Evolutionary conservation across 2,113 vertebrate genomes (phyloP).

Genomic region (Eurypyga helias): DNA sequence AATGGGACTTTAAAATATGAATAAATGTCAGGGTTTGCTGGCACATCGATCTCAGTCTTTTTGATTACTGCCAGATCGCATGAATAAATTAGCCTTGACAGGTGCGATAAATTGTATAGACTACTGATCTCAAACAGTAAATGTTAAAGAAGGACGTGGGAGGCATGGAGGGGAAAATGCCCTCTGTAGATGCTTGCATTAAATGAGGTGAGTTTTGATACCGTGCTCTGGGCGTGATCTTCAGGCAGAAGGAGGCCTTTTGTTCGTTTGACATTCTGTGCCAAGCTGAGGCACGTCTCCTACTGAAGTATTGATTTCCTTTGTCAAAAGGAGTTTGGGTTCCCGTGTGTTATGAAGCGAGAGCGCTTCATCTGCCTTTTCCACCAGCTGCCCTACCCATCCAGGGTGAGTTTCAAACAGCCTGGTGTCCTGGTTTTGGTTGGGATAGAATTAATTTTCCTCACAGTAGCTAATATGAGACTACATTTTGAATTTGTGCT

Average conservation of each 20-base stretch:
- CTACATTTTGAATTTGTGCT: too few relatives aligned
- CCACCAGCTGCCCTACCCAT: background rate
- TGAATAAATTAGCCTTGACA: conserved; percentile 73
- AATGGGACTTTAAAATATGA: conserved; percentile 56
- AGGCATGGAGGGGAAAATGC: conserved; percentile 5
- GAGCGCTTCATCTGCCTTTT: background rate
- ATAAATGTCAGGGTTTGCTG: conserved; percentile 49
- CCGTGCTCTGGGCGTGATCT: background rate
- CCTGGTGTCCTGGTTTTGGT: too few relatives aligned
- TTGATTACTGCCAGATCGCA: conserved; percentile 61
- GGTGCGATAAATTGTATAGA: conserved; percentile 62
- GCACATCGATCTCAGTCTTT: conserved; percentile 57
- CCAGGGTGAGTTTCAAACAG: background rate
- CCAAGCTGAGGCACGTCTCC: background rate
- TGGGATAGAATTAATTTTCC: too few relatives aligned
- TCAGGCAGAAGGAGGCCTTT: conserved; percentile 29
- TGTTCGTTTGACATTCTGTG: background rate
- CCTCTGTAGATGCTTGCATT: conserved; percentile 43
- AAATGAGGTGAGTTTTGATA: conserved; percentile 64
- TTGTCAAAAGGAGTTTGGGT: conserved; percentile 40
- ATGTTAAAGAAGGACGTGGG: conserved; percentile 60
- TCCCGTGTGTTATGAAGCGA: rapidly evolving
- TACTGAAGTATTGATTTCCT: background rate
- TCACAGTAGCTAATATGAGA: too few relatives aligned
- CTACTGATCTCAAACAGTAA: conserved; percentile 53